Evolutionary conservation across 1,140 invertebrate species (phyloP).

Genomic region (Procambarus clarkii): DNA sequence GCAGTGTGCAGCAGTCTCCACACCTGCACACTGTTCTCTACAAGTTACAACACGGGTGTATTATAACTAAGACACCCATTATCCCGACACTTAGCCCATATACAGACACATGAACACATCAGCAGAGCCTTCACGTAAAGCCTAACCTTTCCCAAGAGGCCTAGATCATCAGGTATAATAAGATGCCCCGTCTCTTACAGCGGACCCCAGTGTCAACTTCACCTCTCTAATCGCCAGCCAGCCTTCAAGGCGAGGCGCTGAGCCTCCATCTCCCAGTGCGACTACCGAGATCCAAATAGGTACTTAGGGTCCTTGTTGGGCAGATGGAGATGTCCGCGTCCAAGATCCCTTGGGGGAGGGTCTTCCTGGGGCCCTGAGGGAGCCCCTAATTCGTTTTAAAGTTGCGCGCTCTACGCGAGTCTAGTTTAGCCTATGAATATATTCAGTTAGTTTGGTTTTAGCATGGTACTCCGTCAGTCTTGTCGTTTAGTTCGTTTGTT

Average conservation of each 20-base stretch:
- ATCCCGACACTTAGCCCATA: not conserved
- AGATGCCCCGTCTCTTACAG: conserved; percentile 58
- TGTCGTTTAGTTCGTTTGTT: not conserved
- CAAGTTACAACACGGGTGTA: not conserved
- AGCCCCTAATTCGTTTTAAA: conserved; percentile 38
- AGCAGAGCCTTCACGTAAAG: conserved; percentile 11
- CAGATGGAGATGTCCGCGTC: conserved; percentile 49
- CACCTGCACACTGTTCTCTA: not conserved
- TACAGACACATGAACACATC: not conserved
- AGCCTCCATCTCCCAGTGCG: conserved; percentile 59
- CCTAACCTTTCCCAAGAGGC: not conserved
- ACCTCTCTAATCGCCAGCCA: conserved; percentile 66
- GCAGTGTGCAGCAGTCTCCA: not conserved
- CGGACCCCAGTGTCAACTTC: conserved; percentile 60
- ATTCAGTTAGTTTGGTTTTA: conserved; percentile 1
- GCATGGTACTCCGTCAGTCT: conserved; percentile 36
- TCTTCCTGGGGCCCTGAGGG: conserved; percentile 7
- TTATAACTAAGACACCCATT: not conserved
- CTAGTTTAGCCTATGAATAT: conserved; percentile 48
- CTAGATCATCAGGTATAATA: conserved; percentile 34
- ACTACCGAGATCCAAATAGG: conserved; percentile 65
- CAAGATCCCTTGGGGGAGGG: conserved; percentile 2
- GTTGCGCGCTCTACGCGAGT: conserved; percentile 37
- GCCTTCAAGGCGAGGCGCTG: conserved; percentile 62
- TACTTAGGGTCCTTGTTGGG: conserved; percentile 31